phyloP scores from a whole-genome alignment of 92 coral and sea anemone genomes.

The Virgularia gustaviana region DNA sequence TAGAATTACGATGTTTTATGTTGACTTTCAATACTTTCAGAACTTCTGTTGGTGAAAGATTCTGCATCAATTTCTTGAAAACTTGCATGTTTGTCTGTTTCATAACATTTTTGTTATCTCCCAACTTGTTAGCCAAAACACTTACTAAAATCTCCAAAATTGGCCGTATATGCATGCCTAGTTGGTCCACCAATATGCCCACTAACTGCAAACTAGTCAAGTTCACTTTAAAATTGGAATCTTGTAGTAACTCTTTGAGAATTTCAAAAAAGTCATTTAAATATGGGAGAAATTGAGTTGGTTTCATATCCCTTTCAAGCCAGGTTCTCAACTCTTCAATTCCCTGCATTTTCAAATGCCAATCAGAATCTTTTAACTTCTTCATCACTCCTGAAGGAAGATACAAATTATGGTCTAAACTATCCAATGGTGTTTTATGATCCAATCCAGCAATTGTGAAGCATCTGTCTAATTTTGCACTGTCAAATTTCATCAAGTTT shows the following conservation, averaged over 20 bases:
- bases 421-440: conserved; percentile 42
- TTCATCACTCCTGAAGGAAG: conserved; percentile 62
- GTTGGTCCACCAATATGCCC: conserved; percentile 71
- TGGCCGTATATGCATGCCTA: conserved; percentile 67
- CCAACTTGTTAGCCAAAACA: conserved; percentile 74
- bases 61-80: conserved; percentile 96
- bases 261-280: conserved; percentile 74
- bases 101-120: conserved; percentile 95
- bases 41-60: conserved; percentile 74
- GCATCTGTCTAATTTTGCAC: conserved; percentile 76
- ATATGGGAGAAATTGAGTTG: conserved; percentile 64
- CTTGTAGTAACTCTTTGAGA: conserved; percentile 79
- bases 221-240: conserved; percentile 85
- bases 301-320: conserved; percentile 71
- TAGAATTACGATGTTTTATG: conserved; percentile 87
- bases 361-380: conserved; percentile 84
- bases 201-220: conserved; percentile 89
- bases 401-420: conserved; percentile 41
- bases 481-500: conserved; percentile 29
- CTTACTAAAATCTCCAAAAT: conserved; percentile 72
- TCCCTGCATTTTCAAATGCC: conserved; percentile 88
- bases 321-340: conserved; percentile 83
- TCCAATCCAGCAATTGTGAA: conserved; percentile 77
- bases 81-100: conserved; percentile 98
- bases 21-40: conserved; percentile 68